Evolutionary conservation across 1,140 invertebrate species (phyloP).

Genomic region (Adelges cooleyi): DNA sequence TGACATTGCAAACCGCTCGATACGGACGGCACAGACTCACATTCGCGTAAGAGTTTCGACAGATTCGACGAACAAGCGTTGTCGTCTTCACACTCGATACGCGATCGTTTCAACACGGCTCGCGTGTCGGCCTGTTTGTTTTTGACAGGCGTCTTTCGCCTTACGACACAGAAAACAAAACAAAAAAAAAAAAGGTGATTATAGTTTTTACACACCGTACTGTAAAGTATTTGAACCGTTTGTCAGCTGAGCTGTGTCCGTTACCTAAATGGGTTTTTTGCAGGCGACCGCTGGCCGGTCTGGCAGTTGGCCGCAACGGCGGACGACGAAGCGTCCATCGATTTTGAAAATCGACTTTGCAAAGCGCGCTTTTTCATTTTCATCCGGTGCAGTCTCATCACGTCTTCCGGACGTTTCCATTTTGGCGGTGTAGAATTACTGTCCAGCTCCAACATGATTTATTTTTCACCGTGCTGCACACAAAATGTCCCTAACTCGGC

Average conservation of each 20-base stretch:
- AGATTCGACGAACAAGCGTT: constrained; percentile 10
- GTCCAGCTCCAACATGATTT: constrained; percentile 15
- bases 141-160: constrained; percentile 15
- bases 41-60: background rate
- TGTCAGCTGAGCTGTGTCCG: no score
- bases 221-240: no score
- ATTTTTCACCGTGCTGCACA: no score
- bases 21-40: background rate
- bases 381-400: constrained; percentile 54
- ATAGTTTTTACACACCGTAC: no score
- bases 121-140: background rate
- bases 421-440: constrained; percentile 34
- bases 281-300: background rate
- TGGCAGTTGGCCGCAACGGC: background rate
- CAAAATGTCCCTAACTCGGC: no score
- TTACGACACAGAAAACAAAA: background rate
- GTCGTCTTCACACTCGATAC: background rate
- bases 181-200: background rate
- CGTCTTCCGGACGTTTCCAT: constrained; percentile 50
- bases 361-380: constrained; percentile 57
- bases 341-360: constrained; percentile 47
- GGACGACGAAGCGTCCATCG: background rate
- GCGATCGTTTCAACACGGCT: background rate
- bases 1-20: background rate
- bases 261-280: constrained; percentile 18